Percentiles rank a stretch among this genome's conserved stretches.
Conservation (phyloP, 2,113 vertebrate species). For the Amblyornis subalaris region DNA sequence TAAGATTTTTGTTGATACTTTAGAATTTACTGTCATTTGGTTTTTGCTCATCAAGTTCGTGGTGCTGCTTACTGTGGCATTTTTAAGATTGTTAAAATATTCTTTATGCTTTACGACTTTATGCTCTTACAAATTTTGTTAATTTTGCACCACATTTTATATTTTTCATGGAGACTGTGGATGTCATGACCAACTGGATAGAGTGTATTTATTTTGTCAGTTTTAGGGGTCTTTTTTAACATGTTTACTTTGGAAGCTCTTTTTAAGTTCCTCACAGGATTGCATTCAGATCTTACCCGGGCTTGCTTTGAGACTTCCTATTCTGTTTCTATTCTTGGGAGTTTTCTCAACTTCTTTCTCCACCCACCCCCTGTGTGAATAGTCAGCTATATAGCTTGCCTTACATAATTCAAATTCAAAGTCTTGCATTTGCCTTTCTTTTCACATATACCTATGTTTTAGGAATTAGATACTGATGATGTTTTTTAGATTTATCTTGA, state of each 20-base stretch:
- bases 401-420: neutral
- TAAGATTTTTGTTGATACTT: neutral
- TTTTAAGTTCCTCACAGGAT: neutral
- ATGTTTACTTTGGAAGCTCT: neutral
- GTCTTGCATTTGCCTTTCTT: neutral
- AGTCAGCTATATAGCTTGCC: neutral
- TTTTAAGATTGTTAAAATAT: neutral
- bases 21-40: neutral
- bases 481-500: neutral
- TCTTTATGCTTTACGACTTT: neutral
- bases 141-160: neutral
- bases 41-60: neutral
- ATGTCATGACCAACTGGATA: neutral
- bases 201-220: neutral
- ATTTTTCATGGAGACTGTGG: neutral
- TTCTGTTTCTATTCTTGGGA: neutral
- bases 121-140: neutral
- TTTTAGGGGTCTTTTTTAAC: neutral
- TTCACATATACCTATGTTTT: neutral
- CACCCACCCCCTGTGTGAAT: neutral
- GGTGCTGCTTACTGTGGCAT: neutral
- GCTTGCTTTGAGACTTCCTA: neutral
- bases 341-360: neutral
- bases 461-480: neutral
- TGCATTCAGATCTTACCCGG: neutral